Percentiles rank a stretch among this genome's conserved stretches.
Conservation (phyloP, 92 coral and sea anemone genomes). For the Phenganax subtilis region DNA sequence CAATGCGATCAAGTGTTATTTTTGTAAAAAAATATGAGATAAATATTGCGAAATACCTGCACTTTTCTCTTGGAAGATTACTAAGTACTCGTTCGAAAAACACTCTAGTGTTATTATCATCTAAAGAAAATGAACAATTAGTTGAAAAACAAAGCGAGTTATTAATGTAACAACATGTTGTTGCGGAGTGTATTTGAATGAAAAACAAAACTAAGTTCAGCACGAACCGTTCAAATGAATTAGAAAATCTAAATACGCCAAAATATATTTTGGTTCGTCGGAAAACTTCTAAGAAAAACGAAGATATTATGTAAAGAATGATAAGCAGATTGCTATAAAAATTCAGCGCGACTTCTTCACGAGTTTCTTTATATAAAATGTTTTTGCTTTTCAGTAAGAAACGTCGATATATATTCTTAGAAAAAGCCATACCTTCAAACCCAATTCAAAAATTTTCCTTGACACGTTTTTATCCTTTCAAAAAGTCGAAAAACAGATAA, state of each 20-base stretch:
- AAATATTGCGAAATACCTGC: conserved; percentile 53
- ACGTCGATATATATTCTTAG: too few species aligned
- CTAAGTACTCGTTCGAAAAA: conserved; percentile 85
- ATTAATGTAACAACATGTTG: neutral
- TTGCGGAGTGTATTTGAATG: neutral
- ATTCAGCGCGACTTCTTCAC: too few species aligned
- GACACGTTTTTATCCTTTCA: conserved; percentile 85
- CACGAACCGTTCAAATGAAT: conserved; percentile 90
- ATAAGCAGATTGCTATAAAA: neutral
- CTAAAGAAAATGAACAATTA: conserved; percentile 42
- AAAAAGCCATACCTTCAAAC: conserved; percentile 66
- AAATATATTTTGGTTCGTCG: conserved; percentile 80
- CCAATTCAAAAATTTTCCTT: conserved; percentile 88
- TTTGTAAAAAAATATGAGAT: neutral
- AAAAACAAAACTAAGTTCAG: neutral
- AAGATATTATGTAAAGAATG: neutral
- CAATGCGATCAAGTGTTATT: neutral
- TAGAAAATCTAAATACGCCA: conserved; percentile 87
- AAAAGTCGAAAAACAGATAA: neutral
- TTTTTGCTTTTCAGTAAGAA: too few species aligned
- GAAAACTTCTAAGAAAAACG: conserved; percentile 57
- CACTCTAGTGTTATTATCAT: conserved; percentile 96
- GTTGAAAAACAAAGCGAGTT: neutral
- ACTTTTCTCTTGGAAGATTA: conserved; percentile 89
- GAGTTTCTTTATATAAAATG: too few species aligned